Base-by-base conservation (phyloP, 2,888 invertebrate genomes). In the Netelia inedita region DNA sequence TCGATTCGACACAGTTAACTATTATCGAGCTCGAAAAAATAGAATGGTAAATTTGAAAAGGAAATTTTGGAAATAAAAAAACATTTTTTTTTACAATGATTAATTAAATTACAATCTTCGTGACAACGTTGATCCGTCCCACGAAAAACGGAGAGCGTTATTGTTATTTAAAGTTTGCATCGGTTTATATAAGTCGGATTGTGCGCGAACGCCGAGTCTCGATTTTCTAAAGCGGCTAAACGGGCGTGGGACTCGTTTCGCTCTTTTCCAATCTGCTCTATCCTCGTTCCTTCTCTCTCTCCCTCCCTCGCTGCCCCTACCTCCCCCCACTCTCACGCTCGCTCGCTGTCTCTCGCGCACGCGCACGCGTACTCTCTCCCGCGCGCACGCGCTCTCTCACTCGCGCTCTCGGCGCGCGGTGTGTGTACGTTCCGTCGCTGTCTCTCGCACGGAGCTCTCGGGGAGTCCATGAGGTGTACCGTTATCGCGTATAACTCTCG, bases 401-500 rank as follows among this genome's bases (percentile, higher is more conserved):
- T 14, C 46, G 23, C 23, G 23, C 23, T 23, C 28, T 28, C 28
- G 5, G 28, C 5, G 28, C 28, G 28, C 28, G 68, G 28, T 53
- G 21, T 63, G 16, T 61, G 19, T 61, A 10, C 16, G 73, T 28
- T 69, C 46, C 50, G 79, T 83, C 74, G 83, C 53, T 61, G n/a
- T 61, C 46, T 50, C 59, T 35, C 57, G 57, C 59, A 79, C 5
- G 11, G 46, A n/a, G 50, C 9, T 21, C 72, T 10, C 16, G 57
- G 46, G 61, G 71, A 46, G 53, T 35, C 35, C 19, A 57, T 57
- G 19, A 46, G 53, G 53, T 80, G 59, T 80, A 84, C 83, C 83
- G 83, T 84, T 84, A 84, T 84, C 72, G 83, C 65, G 71, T 50
- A 23, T 59, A 72, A 72, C 46, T 82, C 82, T 35, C 41, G 14